Conservation (phyloP, 2,113 vertebrate species). For the Probosciger aterrimus region DNA sequence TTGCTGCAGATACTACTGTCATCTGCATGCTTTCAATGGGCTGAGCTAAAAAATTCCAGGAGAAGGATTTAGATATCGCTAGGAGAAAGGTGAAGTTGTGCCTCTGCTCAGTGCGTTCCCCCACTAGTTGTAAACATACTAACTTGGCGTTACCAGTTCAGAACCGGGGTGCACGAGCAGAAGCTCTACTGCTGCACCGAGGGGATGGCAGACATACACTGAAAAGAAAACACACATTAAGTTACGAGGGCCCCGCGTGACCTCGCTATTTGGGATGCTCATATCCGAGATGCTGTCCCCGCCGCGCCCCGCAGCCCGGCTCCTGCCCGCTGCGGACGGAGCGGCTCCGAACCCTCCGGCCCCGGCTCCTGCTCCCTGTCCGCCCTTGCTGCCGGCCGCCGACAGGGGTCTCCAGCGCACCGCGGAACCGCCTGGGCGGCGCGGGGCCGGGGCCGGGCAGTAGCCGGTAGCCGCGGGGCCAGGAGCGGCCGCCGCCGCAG, state of each 20-base stretch:
- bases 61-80: neutral
- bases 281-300: neutral
- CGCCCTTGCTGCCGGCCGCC: slow-evolving; percentile 39
- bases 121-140: neutral
- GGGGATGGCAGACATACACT: accelerated
- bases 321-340: neutral
- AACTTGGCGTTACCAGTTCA: neutral
- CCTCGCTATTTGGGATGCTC: neutral
- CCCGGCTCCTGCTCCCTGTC: neutral
- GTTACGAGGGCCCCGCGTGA: neutral
- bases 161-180: neutral
- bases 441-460: neutral
- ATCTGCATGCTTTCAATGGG: neutral
- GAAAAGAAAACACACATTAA: neutral
- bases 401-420: slow-evolving; percentile 93
- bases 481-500: neutral
- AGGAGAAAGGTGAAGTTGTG: neutral
- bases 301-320: too few species aligned
- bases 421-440: slow-evolving; percentile 64
- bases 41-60: neutral
- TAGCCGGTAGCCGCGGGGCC: neutral
- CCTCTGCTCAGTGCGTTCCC: neutral
- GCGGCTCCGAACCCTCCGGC: neutral
- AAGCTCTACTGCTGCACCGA: neutral
- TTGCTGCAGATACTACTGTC: accelerated